Evolutionary conservation across 2,888 invertebrate species (phyloP), one percentile per base, ranked within the genome.

Genomic region (Aphidoletes aphidimyza): DNA sequence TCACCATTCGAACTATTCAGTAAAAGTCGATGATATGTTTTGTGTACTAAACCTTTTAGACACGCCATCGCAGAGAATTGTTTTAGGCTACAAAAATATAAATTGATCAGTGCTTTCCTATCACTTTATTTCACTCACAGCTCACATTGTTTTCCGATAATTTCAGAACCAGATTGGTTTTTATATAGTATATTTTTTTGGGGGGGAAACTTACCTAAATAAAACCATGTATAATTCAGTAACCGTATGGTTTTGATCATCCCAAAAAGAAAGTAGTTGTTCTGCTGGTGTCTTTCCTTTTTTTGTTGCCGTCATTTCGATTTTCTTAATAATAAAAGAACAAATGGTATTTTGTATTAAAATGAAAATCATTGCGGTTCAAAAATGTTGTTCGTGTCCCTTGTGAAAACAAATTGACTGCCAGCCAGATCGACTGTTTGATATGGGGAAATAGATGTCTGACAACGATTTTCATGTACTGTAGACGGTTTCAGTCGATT

Each of bases 221-320:
- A 97, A 90, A 1, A 96, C 90, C 1, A 94, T 91, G 89, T 95
- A 97, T 14, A 98, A 90, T 89, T 96, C 95, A 47, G 93, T 90
- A 0, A 96, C 93, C 26, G 93, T 94, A 87, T 97, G 97, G 89
- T 97, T 97, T 85, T 94, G 92, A 87, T 94, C 93, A 0, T 95
- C 95, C 97, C 97, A 98, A 86, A 93, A 90, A 30, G 92, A 93
- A 30, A 98, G 91, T 42, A 98, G 91, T 87, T 94, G 93, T 86
- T 94, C 93, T 0, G 95, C 93, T 0, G 97, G 96, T 0, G 95
- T 95, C 26, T 90, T 89, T 3, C 14, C 11, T 34, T 69, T 69
- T 0, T 30, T 92, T n/a, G 5, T 14, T 92, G 0, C 92, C 89
- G 1, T 89, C 87, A 92, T 91, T 86, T 92, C 92, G 85, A 94